Evolutionary conservation across 2,888 invertebrate species (phyloP), one percentile per base, ranked within the genome.

Genomic region (Acanthoscelides obtectus): DNA sequence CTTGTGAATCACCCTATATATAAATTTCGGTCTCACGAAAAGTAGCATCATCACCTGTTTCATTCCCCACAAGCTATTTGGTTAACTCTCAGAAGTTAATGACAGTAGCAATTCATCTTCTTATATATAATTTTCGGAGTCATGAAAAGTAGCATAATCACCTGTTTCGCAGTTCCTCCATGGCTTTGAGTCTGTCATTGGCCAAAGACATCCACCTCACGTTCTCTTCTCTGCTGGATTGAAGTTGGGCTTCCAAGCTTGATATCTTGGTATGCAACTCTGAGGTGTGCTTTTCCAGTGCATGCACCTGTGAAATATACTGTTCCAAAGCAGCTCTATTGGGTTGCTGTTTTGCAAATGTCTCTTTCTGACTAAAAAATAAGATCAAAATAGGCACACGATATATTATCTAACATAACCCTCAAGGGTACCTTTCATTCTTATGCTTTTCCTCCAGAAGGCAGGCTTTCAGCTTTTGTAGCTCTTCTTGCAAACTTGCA

Each of bases 201-300:
- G 93, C 92, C 76, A 92, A 86, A 67, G 86, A 86, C 80, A 90
- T 90, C 93, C 93, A 93, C 64, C 92, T 87, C 71, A 88, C 87
- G n/a, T 87, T 86, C 77, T 89, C 86, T 79, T 88, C 86, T 73
- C 87, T 83, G 69, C 87, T 86, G 25, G 87, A 84, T 70, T 87
- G 86, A 71, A 90, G 80, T 79, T 89, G 88, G 2, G 87, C 86
- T 72, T 88, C 87, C 0, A 89, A 80, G 27, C 86, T 86, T 4
- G 87, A 85, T 21, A 87, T 81, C 72, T 84, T 85, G 19, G 88
- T 88, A 71, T 87, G 86, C 67, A 88, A 79, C 76, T 87, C 87
- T 0, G 85, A 84, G 12, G 87, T 84, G 86, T 89, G 88, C 71
- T 88, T 90, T 85, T 86, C 91, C 83, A 90, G 81, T 74, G 89